phyloP scores from a whole-genome alignment of 2,113 vertebrate genomes.

The Propithecus coquereli region DNA sequence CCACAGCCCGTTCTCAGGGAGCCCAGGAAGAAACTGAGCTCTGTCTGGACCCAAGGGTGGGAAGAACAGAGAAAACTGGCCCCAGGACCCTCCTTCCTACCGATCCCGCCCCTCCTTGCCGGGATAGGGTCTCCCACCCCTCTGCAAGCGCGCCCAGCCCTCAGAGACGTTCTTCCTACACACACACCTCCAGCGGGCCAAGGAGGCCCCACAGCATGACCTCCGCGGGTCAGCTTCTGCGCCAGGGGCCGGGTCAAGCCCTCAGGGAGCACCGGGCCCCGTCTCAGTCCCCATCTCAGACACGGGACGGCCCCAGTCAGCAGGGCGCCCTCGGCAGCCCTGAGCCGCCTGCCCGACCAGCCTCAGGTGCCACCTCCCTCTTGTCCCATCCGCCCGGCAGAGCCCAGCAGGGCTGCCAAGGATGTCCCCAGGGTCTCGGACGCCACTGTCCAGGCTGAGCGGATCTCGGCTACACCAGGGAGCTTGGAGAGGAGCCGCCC shows the following conservation, averaged over 20 bases:
- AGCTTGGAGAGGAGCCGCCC: background rate
- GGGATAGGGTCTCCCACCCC: fast-evolving
- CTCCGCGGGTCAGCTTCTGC: background rate
- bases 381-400: background rate
- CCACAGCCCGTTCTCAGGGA: fast-evolving
- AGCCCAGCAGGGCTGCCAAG: background rate
- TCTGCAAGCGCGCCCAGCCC: background rate
- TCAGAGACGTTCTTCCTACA: background rate
- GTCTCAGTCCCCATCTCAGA: background rate
- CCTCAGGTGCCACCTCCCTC: background rate
- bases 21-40: background rate
- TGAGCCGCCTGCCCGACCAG: background rate
- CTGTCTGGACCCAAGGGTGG: background rate
- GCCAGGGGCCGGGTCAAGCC: background rate
- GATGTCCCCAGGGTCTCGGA: fast-evolving
- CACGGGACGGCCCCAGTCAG: fast-evolving
- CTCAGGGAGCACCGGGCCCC: fast-evolving
- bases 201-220: fast-evolving
- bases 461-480: too few relatives aligned
- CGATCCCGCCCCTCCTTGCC: background rate
- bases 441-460: background rate
- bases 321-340: background rate
- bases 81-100: background rate
- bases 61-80: fast-evolving
- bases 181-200: fast-evolving